Evolutionary conservation across 2,113 vertebrate species (phyloP), one percentile per base, ranked within the genome.

Genomic region (Pseudopodoces humilis): DNA sequence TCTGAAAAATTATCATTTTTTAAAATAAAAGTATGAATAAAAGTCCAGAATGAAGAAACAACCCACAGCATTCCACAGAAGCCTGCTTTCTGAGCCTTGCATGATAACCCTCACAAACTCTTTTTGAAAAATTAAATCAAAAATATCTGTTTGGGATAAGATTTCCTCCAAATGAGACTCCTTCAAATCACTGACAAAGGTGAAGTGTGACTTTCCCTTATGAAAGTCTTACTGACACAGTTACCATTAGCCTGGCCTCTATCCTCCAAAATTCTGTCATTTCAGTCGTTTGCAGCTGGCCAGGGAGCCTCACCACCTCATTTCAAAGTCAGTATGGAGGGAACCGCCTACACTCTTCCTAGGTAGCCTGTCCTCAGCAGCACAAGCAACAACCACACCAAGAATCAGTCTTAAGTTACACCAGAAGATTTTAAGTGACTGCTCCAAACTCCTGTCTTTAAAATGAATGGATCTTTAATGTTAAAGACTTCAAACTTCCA

Each of bases 321-420:
- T 58, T 2, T 59, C 2, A 27, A 87, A 67, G 46, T 6, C 43
- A 2, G 0, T 4, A 37, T 8, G 11, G 30, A 71, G 37, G 39
- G 30, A 71, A 58, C 7, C 2, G 1, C 39, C 44, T 9, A 18
- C 33, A 3, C 15, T 28, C 15, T 24, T 52, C 72, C 60, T 31
- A 25, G 21, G 35, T 47, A 56, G 70, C 47, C 22, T 21, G n/a
- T 47, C 44, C 69, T 31, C 19, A 30, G n/a, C 47, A 64, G 69
- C 47, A n/a, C 23, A 76, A 69, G 46, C 11, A 80, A 55, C 56
- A 74, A 46, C 17, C 3, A 5, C 37, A 60, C 5, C 33, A 58
- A 70, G 37, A 25, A 37, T 23, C 39, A 67, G 18, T 15, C 43
- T 10, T 11, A 20, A 74, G 44, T 43, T 31, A 71, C 47, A 81